Evolutionary conservation across 2,797 vertebrate species (phyloP), one percentile per base, ranked within the genome.

Genomic region (Sebastes itinus): DNA sequence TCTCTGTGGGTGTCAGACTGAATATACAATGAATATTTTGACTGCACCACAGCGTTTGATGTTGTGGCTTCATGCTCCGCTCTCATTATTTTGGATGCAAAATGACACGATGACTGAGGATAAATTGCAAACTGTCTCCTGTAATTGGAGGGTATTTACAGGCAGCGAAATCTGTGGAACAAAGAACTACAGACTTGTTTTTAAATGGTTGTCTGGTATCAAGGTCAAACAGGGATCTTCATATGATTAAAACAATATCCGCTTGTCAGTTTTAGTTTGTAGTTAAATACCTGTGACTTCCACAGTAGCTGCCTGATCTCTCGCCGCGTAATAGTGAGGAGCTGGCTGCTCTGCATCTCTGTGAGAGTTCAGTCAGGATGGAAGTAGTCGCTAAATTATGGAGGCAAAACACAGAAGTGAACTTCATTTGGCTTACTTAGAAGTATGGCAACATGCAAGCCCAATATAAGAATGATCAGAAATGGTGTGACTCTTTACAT

Each of bases 41-140:
- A 88, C 73, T 52, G n/a, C 25, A 46, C 23, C 42, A 52, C 55
- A 27, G 54, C 8, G 30, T 88, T 89, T 90, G 88, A 92, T 90
- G 82, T 85, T 85, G 81, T 59, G 70, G 64, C 38, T 83, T 83
- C 70, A 63, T 70, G 49, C 80, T 69, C 56, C 1, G 14, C 58
- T 72, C 81, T 87, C 87, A 81, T 91, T 87, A 87, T 60, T 71
- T 77, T 75, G 60, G 25, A 86, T 79, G 55, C 80, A 80, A 85
- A 84, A 80, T 83, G 80, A 84, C 85, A 84, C 56, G 67, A 14
- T 70, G 72, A 78, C 79, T 72, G 78, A 73, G 20, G 23, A 75
- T 78, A 63, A 82, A 87, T 67, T 78, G 75, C 81, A 77, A 71
- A 85, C 68, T 77, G 77, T 77, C 70, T 68, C 70, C 67, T 87